phyloP scores from a whole-genome alignment of 2,113 vertebrate genomes.

The Solea solea region DNA sequence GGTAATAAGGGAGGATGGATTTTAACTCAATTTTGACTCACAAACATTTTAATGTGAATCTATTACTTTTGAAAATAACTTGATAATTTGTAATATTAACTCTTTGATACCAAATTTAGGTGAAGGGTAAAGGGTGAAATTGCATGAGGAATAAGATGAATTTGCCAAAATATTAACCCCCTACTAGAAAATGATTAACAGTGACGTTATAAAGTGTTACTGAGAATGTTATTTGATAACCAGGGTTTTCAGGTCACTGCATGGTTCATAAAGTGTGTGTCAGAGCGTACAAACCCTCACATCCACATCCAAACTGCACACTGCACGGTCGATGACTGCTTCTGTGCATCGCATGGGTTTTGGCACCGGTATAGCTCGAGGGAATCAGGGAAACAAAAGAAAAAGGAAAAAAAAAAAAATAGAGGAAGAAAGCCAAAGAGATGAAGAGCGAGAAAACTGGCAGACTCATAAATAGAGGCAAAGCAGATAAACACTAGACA shows the following conservation, averaged over 20 bases:
- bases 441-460: constrained; percentile 28
- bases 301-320: constrained; percentile 7
- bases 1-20: too few species aligned
- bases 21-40: too few species aligned
- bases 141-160: too few species aligned
- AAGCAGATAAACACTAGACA: constrained; percentile 54
- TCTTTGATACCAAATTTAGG: too few species aligned
- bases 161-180: too few species aligned
- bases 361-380: constrained; percentile 23
- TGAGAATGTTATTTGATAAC: neutral
- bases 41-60: too few species aligned
- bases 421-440: constrained; percentile 38
- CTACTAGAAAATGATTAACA: too few species aligned
- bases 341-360: constrained; percentile 24
- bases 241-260: neutral
- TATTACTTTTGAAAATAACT: too few species aligned
- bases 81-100: too few species aligned
- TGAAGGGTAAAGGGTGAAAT: too few species aligned
- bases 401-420: constrained; percentile 48
- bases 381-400: constrained; percentile 20
- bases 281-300: constrained; percentile 37
- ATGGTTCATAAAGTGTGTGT: constrained; percentile 9
- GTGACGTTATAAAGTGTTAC: too few species aligned
- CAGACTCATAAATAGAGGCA: constrained; percentile 43
- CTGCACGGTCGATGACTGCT: constrained; percentile 26